Percentiles rank a stretch among this genome's conserved stretches.
phyloP scores from a whole-genome alignment of 2,113 vertebrate species.

The Smithornis capensis region DNA sequence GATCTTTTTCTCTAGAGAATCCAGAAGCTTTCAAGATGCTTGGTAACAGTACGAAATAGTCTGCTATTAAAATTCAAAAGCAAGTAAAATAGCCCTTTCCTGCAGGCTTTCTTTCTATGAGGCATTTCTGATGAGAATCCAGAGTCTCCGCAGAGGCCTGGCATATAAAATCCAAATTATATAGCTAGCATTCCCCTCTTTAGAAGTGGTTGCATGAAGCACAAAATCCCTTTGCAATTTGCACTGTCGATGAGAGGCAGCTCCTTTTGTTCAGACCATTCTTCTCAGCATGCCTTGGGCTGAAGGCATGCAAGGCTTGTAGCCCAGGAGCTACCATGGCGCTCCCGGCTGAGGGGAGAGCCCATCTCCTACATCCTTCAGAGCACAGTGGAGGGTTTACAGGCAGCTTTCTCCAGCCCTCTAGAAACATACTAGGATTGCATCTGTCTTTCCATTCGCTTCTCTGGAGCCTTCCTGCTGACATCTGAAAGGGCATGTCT shows the following conservation, averaged over 20 bases:
- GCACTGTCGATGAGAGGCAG: neutral
- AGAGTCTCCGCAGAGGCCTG: slow-evolving; percentile 27
- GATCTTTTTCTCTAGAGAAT: slow-evolving; percentile 16
- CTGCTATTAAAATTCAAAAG: slow-evolving; percentile 51
- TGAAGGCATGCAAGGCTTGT: neutral
- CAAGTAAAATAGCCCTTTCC: slow-evolving; percentile 47
- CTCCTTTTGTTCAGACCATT: neutral
- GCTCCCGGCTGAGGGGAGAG: neutral
- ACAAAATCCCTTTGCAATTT: slow-evolving; percentile 25
- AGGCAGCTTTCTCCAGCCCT: neutral
- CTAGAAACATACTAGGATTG: neutral
- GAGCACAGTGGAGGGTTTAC: neutral
- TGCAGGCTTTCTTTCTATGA: slow-evolving; percentile 31
- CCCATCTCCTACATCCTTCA: neutral
- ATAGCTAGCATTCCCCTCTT: neutral
- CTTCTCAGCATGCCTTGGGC: neutral
- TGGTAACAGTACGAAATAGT: slow-evolving; percentile 26
- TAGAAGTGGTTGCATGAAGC: slow-evolving; percentile 4
- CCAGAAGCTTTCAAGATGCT: neutral
- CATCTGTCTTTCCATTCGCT: neutral
- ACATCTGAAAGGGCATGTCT: neutral
- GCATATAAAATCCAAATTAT: slow-evolving; percentile 34
- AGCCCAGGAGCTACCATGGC: neutral
- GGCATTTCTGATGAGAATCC: slow-evolving; percentile 55
- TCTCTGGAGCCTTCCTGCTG: neutral